These are phyloP conservation scores for Campoplex nolae DNA, from an alignment of 2,888 invertebrate genomes.

Conservation along the genomic window DNA sequence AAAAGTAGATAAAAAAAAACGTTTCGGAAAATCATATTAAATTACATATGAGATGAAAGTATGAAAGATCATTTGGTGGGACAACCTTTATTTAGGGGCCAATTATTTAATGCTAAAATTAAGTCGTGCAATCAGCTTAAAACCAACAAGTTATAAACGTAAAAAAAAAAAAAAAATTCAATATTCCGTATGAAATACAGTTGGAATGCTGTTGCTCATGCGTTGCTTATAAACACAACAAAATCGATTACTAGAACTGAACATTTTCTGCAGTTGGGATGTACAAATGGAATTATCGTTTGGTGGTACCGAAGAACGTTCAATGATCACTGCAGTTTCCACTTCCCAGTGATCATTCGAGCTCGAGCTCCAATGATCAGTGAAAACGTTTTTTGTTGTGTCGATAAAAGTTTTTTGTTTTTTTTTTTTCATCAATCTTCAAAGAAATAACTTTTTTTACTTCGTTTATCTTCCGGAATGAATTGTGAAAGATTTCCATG, in stretches of 20 bases:
- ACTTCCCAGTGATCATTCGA: neutral
- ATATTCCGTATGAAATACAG: neutral
- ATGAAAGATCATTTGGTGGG: neutral
- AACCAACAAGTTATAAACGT: neutral
- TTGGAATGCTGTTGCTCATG: neutral
- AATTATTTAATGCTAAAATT: neutral
- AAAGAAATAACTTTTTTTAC: neutral
- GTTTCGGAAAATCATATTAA: neutral
- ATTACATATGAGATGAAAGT: neutral
- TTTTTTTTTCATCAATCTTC: neutral
- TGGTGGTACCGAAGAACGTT: neutral
- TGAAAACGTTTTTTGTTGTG: neutral
- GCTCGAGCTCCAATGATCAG: neutral
- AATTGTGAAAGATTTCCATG: neutral
- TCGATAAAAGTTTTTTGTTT: neutral
- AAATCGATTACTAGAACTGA: neutral
- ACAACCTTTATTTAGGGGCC: neutral
- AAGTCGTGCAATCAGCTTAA: neutral
- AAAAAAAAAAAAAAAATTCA: neutral
- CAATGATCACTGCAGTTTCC: neutral
- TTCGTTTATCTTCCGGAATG: neutral
- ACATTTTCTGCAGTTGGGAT: neutral
- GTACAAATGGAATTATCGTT: slow-evolving; percentile 1
- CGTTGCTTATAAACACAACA: neutral
- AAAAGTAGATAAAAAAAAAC: neutral